These are phyloP conservation scores for Acleris laterana DNA, from an alignment of 2,888 invertebrate species.

Conservation along the genomic window DNA sequence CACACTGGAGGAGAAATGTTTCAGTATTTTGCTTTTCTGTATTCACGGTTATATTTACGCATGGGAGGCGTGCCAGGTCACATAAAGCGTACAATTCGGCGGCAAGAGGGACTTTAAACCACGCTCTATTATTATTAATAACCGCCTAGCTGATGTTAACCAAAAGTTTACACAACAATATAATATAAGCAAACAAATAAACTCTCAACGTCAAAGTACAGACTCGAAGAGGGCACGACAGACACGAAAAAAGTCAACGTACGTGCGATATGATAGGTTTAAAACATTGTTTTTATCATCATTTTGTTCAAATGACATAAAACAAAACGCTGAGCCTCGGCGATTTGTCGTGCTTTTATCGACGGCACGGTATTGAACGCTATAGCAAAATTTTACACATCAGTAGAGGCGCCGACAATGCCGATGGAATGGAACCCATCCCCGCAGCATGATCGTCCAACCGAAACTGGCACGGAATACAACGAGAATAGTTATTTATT, in stretches of 20 bases:
- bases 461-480: slow-evolving; percentile 10
- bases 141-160: not conserved
- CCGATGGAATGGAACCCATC: slow-evolving; percentile 50
- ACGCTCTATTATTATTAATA: not conserved
- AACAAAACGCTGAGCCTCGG: too few species aligned
- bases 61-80: slow-evolving; percentile 71
- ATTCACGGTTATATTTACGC: slow-evolving; percentile 72
- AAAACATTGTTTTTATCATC: too few species aligned
- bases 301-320: too few species aligned
- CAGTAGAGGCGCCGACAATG: slow-evolving; percentile 50
- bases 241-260: too few species aligned
- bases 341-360: not conserved
- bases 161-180: slow-evolving; percentile 9
- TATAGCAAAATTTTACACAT: slow-evolving; percentile 50
- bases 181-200: not conserved
- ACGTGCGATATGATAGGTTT: too few species aligned
- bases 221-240: too few species aligned
- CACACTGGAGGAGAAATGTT: slow-evolving; percentile 14
- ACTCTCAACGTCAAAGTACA: too few species aligned
- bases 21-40: slow-evolving; percentile 58
- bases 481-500: not conserved
- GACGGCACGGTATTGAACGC: slow-evolving; percentile 9
- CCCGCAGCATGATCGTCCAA: slow-evolving; percentile 28
- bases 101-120: slow-evolving; percentile 25
- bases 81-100: slow-evolving; percentile 27